phyloP scores from a whole-genome alignment of 2,113 vertebrate species.

The Chrysochloris asiatica region DNA sequence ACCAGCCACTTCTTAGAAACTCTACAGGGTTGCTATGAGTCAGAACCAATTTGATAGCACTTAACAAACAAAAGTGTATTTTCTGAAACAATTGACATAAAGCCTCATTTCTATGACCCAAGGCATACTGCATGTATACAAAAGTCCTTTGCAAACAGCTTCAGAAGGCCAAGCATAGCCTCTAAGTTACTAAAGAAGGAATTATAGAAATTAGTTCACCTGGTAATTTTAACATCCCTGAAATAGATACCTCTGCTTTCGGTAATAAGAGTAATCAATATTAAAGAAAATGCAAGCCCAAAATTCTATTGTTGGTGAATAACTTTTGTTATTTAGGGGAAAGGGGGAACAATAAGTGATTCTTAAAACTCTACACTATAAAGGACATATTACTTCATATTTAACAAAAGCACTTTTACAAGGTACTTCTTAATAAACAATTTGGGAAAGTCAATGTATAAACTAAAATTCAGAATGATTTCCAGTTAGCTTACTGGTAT shows the following conservation, averaged over 20 bases:
- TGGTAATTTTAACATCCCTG: conserved; percentile 15
- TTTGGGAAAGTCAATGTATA: conserved; percentile 33
- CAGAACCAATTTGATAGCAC: too few species aligned
- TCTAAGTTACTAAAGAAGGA: conserved; percentile 28
- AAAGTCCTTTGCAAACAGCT: not conserved
- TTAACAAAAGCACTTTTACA: not conserved
- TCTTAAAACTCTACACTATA: not conserved
- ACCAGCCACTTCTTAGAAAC: too few species aligned
- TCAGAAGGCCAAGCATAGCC: not conserved
- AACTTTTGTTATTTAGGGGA: not conserved
- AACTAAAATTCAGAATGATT: conserved; percentile 36
- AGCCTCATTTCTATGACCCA: conserved; percentile 1
- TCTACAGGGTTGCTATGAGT: too few species aligned
- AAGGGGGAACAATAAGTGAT: not conserved
- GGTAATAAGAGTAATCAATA: not conserved
- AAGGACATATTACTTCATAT: not conserved
- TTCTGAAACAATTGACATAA: conserved; percentile 47
- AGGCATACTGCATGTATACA: not conserved
- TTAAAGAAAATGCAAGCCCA: conserved; percentile 5
- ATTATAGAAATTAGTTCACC: not conserved
- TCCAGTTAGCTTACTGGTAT: conserved; percentile 15
- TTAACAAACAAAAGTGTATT: too few species aligned
- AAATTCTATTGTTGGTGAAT: not conserved
- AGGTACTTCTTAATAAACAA: not conserved
- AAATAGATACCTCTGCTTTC: conserved; percentile 3